Percentiles rank a stretch among this genome's conserved stretches.
Evolutionary conservation across 2,888 invertebrate species (phyloP).

Genomic region (Cryptophagus acutangulus): DNA sequence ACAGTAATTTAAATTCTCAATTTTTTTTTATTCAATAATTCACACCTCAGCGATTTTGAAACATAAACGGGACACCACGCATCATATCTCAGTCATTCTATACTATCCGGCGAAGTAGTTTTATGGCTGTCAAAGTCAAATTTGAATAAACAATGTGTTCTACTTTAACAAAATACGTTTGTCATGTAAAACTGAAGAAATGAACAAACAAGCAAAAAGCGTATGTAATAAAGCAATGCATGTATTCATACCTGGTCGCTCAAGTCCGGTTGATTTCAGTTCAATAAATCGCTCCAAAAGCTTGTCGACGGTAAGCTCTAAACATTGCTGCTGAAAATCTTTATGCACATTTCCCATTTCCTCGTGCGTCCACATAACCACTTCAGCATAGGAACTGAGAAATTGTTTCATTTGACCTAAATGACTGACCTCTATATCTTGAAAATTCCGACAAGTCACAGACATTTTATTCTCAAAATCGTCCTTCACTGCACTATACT

Average conservation of each 20-base stretch:
- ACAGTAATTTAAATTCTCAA: too few relatives aligned
- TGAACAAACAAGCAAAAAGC: too few relatives aligned
- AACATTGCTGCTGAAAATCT: conserved; percentile 87
- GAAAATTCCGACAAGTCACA: conserved; percentile 86
- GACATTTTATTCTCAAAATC: conserved; percentile 97
- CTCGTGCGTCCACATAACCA: conserved; percentile 84
- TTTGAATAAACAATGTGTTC: too few relatives aligned
- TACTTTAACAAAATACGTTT: too few relatives aligned
- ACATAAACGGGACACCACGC: too few relatives aligned
- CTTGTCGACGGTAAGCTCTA: conserved; percentile 88
- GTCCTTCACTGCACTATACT: conserved; percentile 84
- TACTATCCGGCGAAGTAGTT: too few relatives aligned
- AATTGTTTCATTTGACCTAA: conserved; percentile 94
- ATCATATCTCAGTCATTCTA: too few relatives aligned
- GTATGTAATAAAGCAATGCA: too few relatives aligned
- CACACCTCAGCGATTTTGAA: too few relatives aligned
- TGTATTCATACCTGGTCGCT: conserved; percentile 89
- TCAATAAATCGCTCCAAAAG: conserved; percentile 87
- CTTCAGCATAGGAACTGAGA: conserved; percentile 80
- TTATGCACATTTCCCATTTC: conserved; percentile 89
- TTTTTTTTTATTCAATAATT: too few relatives aligned
- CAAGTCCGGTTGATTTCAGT: conserved; percentile 88
- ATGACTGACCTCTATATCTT: conserved; percentile 91
- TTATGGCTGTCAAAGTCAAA: too few relatives aligned
- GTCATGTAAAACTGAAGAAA: too few relatives aligned